These are phyloP conservation scores for Nephrotoma appendiculata DNA, from an alignment of 2,888 invertebrate genomes.

Conservation along the genomic window DNA sequence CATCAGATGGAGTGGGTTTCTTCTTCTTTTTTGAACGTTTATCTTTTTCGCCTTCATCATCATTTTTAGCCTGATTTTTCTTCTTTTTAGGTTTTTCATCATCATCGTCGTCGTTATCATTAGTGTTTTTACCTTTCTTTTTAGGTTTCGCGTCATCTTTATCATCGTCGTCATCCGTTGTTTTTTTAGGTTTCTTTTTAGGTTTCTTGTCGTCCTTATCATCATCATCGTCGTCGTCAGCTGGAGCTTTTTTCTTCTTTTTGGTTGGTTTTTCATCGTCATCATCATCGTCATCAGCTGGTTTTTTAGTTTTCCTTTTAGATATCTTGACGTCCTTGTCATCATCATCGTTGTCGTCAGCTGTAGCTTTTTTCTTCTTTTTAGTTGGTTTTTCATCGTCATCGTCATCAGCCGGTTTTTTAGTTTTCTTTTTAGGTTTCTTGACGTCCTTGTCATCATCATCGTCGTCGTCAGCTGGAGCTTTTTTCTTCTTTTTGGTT, in stretches of 20 bases:
- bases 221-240: background rate
- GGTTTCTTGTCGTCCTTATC: background rate
- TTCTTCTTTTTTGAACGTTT: no score
- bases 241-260: background rate
- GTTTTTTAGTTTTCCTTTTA: background rate
- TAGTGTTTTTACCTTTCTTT: background rate
- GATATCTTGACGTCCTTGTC: background rate
- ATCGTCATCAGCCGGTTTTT: no score
- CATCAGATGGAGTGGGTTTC: no score
- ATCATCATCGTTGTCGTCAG: background rate
- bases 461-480: background rate
- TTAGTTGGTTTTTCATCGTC: no score
- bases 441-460: no score
- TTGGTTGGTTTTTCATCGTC: background rate
- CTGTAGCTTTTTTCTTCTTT: no score
- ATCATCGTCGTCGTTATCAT: background rate
- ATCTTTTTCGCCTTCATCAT: no score
- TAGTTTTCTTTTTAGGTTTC: no score
- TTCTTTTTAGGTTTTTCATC: background rate
- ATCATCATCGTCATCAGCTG: background rate
- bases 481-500: background rate
- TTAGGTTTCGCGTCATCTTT: no score
- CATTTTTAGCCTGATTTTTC: no score
- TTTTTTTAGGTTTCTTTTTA: background rate
- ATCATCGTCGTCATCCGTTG: background rate